Evolutionary conservation across 2,113 vertebrate genomes (phyloP), one percentile per base, ranked within the genome.

Genomic region (Sphaerodactylus townsendi): DNA sequence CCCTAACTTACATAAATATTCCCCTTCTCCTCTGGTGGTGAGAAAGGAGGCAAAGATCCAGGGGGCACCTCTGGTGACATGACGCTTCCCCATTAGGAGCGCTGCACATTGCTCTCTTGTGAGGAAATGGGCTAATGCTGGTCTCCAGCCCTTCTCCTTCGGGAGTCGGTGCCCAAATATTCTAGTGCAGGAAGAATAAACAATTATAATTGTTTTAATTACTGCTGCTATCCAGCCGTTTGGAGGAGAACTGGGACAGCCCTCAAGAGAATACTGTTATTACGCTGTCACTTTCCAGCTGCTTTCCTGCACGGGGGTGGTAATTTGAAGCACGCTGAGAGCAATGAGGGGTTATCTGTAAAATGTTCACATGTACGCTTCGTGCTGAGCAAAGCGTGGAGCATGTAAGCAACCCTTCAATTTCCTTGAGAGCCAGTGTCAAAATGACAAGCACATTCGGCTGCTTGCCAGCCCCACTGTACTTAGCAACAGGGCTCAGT

Each of bases 201-300:
- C 85, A 86, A 90, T 91, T 91, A 71, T 91, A 93, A 95, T 95
- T 90, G 94, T 88, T 95, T 96, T 96, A 96, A 97, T 96, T 95
- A 92, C 89, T 84, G n/a, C 56, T 85, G 87, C 62, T 86, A 92
- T 86, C 88, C 89, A 92, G 92, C 94, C 86, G 91, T 94, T 95
- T 93, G 4, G 21, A 93, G 84, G 94, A 81, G 90, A 91, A 82
- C 77, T 35, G 8, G 81, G 92, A 93, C 90, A 73, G 86, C 93
- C 92, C 89, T 74, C 33, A 75, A 93, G 85, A 5, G 0, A 92
- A 94, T 53, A 80, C 93, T 94, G 64, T 95, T 92, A 97, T 96
- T 96, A 96, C 0, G 35, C 88, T 95, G 92, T 95, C 96, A 93
- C 93, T 94, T 94, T 90, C 92, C 91, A 87, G 88, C 90, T 91